Percentiles rank a stretch among this genome's conserved stretches.
These are phyloP conservation scores for Cettia cetti DNA, from an alignment of 2,113 vertebrate species.

Conservation along the genomic window DNA sequence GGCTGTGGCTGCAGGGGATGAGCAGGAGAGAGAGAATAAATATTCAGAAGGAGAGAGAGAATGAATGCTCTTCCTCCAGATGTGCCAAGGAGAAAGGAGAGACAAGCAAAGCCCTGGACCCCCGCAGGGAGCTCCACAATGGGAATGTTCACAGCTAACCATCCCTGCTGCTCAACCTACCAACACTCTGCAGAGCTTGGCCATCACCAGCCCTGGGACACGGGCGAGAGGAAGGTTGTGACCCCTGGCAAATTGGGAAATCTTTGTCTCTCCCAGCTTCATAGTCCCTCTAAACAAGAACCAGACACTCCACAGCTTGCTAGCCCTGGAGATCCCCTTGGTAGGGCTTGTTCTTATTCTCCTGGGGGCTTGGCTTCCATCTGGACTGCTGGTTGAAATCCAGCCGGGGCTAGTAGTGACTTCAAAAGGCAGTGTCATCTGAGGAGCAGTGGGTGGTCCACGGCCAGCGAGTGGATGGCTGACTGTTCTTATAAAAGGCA, in stretches of 20 bases:
- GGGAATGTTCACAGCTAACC: constrained; percentile 43
- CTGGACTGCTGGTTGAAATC: constrained; percentile 44
- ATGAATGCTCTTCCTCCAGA: constrained; percentile 37
- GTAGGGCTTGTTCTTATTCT: constrained; percentile 42
- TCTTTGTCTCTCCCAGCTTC: neutral
- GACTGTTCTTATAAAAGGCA: constrained; percentile 35
- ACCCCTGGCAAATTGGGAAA: constrained; percentile 46
- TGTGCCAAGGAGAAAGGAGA: constrained; percentile 42
- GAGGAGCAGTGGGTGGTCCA: constrained; percentile 49
- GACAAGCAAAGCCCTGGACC: neutral
- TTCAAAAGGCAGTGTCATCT: constrained; percentile 53
- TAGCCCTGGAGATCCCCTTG: constrained; percentile 18
- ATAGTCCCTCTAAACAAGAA: constrained; percentile 49
- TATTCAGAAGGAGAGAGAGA: neutral
- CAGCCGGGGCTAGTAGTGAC: constrained; percentile 30
- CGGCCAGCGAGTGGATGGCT: neutral
- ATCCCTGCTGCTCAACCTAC: constrained; percentile 10
- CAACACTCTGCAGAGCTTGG: neutral
- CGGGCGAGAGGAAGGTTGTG: constrained; percentile 38
- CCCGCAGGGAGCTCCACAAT: constrained; percentile 40
- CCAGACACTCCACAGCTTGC: constrained; percentile 31
- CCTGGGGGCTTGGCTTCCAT: constrained; percentile 49
- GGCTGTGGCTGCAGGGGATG: neutral
- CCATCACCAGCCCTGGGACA: neutral
- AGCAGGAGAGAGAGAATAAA: constrained; percentile 29